A percentile compares a stretch with the other conserved stretches of the same genome.
Conservation (phyloP, 2,797 vertebrate genomes). For the Discoglossus pictus region DNA sequence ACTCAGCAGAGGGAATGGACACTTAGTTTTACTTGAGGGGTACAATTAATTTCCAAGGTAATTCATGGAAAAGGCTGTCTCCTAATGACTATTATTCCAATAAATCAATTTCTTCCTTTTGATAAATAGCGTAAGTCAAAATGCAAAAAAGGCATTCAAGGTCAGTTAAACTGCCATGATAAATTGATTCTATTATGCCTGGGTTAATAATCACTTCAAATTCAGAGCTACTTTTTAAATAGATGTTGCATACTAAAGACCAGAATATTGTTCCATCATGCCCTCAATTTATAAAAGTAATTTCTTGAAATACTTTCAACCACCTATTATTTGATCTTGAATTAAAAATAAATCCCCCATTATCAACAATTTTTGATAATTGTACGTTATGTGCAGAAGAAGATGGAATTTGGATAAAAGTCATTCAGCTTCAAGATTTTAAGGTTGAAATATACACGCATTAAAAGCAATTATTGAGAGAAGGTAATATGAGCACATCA, state of each 20-base stretch:
- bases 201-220: slow-evolving; percentile 39
- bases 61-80: slow-evolving; percentile 40
- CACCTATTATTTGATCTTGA: too few species aligned
- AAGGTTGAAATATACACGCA: too few species aligned
- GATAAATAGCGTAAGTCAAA: slow-evolving; percentile 39
- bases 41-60: slow-evolving; percentile 34
- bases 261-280: slow-evolving; percentile 3
- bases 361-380: too few species aligned
- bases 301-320: too few species aligned
- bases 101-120: slow-evolving; percentile 40
- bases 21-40: slow-evolving; percentile 24
- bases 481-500: too few species aligned
- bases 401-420: too few species aligned
- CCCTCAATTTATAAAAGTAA: background rate
- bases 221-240: slow-evolving; percentile 37
- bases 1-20: too few species aligned
- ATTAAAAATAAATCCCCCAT: too few species aligned
- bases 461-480: too few species aligned
- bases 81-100: slow-evolving; percentile 45
- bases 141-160: slow-evolving; percentile 39
- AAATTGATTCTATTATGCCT: slow-evolving; percentile 44
- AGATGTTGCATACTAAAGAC: slow-evolving; percentile 15
- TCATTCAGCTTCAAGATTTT: too few species aligned
- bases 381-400: too few species aligned
- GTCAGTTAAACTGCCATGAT: slow-evolving; percentile 44